These are phyloP conservation scores for Myiopsitta monachus DNA, from an alignment of 2,113 vertebrate genomes.

Conservation along the genomic window DNA sequence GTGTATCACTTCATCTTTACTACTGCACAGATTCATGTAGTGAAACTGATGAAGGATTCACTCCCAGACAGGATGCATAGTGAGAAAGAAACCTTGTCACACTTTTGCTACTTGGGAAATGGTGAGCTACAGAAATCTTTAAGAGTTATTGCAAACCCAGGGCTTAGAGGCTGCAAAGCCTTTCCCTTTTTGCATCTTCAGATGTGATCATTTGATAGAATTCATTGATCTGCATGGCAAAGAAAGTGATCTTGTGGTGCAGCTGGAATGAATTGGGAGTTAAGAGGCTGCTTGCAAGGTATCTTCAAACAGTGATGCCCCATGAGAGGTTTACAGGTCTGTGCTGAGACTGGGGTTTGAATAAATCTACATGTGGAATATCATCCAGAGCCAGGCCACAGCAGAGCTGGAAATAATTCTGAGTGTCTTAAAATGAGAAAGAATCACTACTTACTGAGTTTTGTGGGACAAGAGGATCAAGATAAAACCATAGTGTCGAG, in stretches of 20 bases:
- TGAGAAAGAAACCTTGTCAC: background rate
- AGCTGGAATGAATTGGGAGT: constrained; percentile 51
- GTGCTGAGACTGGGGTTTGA: background rate
- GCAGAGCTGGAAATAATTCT: constrained; percentile 59
- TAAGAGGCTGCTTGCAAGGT: background rate
- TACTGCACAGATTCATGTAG: background rate
- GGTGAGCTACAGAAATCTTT: background rate
- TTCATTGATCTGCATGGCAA: constrained; percentile 42
- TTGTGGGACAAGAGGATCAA: background rate
- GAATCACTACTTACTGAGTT: constrained; percentile 3
- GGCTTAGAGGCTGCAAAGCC: background rate
- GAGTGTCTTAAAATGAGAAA: background rate
- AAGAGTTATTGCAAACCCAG: background rate
- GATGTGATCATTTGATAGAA: constrained; percentile 50
- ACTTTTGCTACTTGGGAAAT: background rate
- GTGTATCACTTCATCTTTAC: background rate
- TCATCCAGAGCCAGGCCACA: constrained; percentile 3
- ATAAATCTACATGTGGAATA: constrained; percentile 10
- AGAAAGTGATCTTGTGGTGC: constrained; percentile 31
- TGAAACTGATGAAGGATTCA: background rate
- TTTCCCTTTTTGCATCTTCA: constrained; percentile 12
- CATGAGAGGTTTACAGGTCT: constrained; percentile 10
- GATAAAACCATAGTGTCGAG: background rate
- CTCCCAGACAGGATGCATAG: background rate
- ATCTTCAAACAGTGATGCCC: constrained; percentile 43